A percentile compares a stretch with the other conserved stretches of the same genome.
Conservation (phyloP, 1,140 invertebrate species). For the Apis cerana region DNA sequence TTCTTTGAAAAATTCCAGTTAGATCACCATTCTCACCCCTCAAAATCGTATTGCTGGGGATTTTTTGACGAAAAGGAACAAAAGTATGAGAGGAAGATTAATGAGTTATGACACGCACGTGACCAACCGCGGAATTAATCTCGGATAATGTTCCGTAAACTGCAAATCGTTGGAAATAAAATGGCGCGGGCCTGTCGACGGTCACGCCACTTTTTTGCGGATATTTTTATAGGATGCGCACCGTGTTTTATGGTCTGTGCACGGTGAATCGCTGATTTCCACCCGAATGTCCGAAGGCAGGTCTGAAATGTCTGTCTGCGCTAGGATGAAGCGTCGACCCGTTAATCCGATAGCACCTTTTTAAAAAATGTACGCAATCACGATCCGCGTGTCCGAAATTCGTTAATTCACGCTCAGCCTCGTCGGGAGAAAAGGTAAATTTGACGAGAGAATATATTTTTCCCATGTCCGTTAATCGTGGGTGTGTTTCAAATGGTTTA, state of each 20-base stretch:
- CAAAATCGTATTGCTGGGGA: background rate
- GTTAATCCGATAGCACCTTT: constrained; percentile 55
- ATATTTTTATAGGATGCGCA: constrained; percentile 60
- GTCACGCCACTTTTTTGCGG: background rate
- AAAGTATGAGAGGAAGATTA: constrained; percentile 24
- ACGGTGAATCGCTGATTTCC: constrained; percentile 55
- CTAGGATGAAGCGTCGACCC: constrained; percentile 30
- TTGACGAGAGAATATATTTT: background rate
- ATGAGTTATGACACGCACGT: constrained; percentile 56
- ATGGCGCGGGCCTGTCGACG: constrained; percentile 21
- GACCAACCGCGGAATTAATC: constrained; percentile 56
- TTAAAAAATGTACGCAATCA: constrained; percentile 35
- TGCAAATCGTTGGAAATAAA: constrained; percentile 54
- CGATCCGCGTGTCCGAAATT: constrained; percentile 21
- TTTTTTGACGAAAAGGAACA: constrained; percentile 19
- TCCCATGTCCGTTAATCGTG: background rate
- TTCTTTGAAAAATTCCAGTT: no score
- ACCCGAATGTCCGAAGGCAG: constrained; percentile 30
- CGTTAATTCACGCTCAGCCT: constrained; percentile 40
- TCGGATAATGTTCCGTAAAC: constrained; percentile 58
- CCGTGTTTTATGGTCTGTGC: constrained; percentile 52
- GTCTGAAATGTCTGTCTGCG: background rate
- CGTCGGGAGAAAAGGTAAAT: background rate
- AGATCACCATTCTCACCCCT: no score
- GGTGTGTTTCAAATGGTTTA: background rate